phyloP scores from a whole-genome alignment of 2,113 vertebrate genomes.

The Verasper variegatus region DNA sequence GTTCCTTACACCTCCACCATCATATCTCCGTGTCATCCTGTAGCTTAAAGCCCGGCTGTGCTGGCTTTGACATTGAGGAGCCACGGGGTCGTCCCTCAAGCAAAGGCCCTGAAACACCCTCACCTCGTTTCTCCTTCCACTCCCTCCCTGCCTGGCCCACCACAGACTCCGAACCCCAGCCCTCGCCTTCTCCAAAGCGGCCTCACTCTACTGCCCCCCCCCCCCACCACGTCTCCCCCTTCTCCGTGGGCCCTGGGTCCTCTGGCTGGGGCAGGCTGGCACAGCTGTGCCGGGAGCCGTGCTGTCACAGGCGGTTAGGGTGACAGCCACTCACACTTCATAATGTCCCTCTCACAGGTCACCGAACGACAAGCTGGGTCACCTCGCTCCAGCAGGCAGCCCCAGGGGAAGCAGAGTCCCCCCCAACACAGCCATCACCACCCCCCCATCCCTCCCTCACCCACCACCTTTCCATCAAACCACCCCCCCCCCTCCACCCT shows the following conservation, averaged over 20 bases:
- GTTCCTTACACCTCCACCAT: conserved; percentile 19
- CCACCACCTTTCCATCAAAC: conserved; percentile 64
- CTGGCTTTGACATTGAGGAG: conserved; percentile 11
- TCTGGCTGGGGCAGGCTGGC: conserved; percentile 86
- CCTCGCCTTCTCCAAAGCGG: conserved; percentile 39
- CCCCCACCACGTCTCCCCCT: background rate
- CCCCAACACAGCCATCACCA: conserved; percentile 31
- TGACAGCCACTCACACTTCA: conserved; percentile 99
- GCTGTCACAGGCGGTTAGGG: conserved; percentile 96
- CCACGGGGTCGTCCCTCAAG: conserved; percentile 17
- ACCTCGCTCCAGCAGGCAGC: conserved; percentile 88
- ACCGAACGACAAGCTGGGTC: conserved; percentile 98
- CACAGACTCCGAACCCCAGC: conserved; percentile 36
- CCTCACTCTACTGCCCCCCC: conserved; percentile 32
- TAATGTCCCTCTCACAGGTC: conserved; percentile 99
- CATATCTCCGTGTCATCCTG: conserved; percentile 4
- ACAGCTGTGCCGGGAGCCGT: conserved; percentile 96
- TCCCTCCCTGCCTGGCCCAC: conserved; percentile 16
- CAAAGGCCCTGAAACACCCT: conserved; percentile 23
- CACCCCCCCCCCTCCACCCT: conserved; percentile 17
- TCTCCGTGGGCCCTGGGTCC: conserved; percentile 74
- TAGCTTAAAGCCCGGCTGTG: conserved; percentile 27
- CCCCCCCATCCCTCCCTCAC: conserved; percentile 33
- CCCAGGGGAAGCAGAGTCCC: conserved; percentile 79
- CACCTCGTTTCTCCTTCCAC: conserved; percentile 30